These are phyloP conservation scores for Pantherophis alleghaniensis DNA, from an alignment of 2,797 vertebrate species.

Conservation along the genomic window DNA sequence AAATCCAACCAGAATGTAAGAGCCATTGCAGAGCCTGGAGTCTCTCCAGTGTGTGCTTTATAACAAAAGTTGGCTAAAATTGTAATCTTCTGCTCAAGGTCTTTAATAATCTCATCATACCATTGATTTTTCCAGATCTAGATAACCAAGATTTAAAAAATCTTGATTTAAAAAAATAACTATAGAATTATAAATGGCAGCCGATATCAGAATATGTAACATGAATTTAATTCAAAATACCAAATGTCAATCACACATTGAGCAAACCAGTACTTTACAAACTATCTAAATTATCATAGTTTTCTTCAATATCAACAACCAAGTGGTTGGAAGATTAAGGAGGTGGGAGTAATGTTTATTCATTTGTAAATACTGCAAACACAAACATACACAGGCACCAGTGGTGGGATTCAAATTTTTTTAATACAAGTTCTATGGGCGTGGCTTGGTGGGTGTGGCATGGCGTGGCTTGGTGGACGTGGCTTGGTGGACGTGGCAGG, in stretches of 20 bases:
- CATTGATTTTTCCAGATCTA: not conserved
- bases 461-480: too few species aligned
- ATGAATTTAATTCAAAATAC: not conserved
- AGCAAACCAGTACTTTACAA: not conserved
- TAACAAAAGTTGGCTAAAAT: not conserved
- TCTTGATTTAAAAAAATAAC: too few species aligned
- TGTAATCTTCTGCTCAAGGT: not conserved
- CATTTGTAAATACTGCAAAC: constrained; percentile 37
- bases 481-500: too few species aligned
- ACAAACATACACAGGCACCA: not conserved
- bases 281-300: constrained; percentile 47
- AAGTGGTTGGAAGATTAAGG: constrained; percentile 25
- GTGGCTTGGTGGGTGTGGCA: too few species aligned
- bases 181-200: not conserved
- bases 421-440: too few species aligned
- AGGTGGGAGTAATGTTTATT: constrained; percentile 47
- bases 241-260: not conserved
- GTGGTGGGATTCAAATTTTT: too few species aligned
- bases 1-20: not conserved
- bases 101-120: not conserved
- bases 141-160: not conserved
- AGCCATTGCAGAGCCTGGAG: not conserved
- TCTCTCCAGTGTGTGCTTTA: not conserved
- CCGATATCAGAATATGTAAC: not conserved
- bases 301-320: constrained; percentile 41